Percentiles rank a stretch among this genome's conserved stretches.
phyloP scores from a whole-genome alignment of 2,888 invertebrate species.

The Hemistola chrysoprasaria region DNA sequence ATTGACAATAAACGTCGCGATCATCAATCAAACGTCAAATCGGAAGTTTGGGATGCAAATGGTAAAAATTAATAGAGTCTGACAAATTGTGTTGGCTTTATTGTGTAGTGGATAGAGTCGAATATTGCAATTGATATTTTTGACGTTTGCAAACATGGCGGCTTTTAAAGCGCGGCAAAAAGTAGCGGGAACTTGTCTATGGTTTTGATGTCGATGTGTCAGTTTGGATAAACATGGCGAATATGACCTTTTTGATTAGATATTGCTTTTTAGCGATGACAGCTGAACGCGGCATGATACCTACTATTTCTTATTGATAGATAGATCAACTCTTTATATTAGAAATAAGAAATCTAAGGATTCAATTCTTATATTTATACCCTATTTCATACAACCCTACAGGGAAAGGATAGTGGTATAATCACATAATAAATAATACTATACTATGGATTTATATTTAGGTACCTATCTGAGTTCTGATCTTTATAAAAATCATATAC shows the following conservation, averaged over 20 bases:
- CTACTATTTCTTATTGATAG: too few relatives aligned
- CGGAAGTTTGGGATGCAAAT: conserved; percentile 46
- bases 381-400: too few relatives aligned
- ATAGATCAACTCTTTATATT: too few relatives aligned
- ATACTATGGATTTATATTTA: too few relatives aligned
- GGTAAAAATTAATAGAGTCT: conserved; percentile 42
- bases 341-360: too few relatives aligned
- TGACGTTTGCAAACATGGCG: conserved; percentile 24
- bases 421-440: too few relatives aligned
- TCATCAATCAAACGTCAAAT: conserved; percentile 67
- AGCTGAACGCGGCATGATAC: too few relatives aligned
- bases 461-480: too few relatives aligned
- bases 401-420: too few relatives aligned
- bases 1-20: conserved; percentile 69
- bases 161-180: conserved; percentile 36
- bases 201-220: conserved; percentile 57
- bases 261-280: conserved; percentile 53
- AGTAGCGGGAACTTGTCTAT: conserved; percentile 66
- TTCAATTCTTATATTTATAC: too few relatives aligned
- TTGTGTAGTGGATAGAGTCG: conserved; percentile 21
- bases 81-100: conserved; percentile 20
- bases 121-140: conserved; percentile 18
- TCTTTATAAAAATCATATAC: too few relatives aligned
- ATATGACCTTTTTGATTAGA: conserved; percentile 52
- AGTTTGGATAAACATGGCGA: conserved; percentile 44